Evolutionary conservation across 1,140 invertebrate species (phyloP).

Genomic region (Drosophila pachea): DNA sequence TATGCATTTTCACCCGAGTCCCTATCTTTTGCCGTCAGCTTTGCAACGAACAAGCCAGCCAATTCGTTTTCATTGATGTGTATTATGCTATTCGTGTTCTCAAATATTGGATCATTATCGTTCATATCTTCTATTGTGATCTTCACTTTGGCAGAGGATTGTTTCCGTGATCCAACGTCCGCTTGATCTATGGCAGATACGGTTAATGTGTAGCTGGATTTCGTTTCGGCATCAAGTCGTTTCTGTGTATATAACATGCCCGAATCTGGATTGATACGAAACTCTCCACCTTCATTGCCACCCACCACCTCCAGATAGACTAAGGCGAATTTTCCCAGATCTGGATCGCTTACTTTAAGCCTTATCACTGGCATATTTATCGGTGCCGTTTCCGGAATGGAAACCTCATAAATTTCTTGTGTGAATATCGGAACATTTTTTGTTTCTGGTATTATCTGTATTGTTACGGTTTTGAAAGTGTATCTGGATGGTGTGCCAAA

Average conservation of each 20-base stretch:
- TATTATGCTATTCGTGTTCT: constrained; percentile 84
- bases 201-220: constrained; percentile 93
- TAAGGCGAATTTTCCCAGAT: constrained; percentile 89
- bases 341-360: constrained; percentile 91
- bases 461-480: constrained; percentile 87
- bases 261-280: constrained; percentile 91
- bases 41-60: constrained; percentile 88
- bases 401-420: constrained; percentile 91
- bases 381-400: constrained; percentile 92
- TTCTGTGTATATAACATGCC: constrained; percentile 93
- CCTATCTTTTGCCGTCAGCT: constrained; percentile 90
- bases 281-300: constrained; percentile 94
- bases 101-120: constrained; percentile 95
- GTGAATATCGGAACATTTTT: constrained; percentile 94
- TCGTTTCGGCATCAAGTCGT: constrained; percentile 91
- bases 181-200: constrained; percentile 94
- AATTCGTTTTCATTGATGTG: constrained; percentile 92
- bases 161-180: constrained; percentile 89
- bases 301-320: constrained; percentile 94
- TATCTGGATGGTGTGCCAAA: constrained; percentile 87
- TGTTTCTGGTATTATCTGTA: constrained; percentile 88
- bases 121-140: constrained; percentile 93
- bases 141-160: constrained; percentile 93
- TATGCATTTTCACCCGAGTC: constrained; percentile 97
- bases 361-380: constrained; percentile 92